Base-by-base conservation (phyloP, 2,797 vertebrate genomes). In the Muraenolepis orangiensis region DNA sequence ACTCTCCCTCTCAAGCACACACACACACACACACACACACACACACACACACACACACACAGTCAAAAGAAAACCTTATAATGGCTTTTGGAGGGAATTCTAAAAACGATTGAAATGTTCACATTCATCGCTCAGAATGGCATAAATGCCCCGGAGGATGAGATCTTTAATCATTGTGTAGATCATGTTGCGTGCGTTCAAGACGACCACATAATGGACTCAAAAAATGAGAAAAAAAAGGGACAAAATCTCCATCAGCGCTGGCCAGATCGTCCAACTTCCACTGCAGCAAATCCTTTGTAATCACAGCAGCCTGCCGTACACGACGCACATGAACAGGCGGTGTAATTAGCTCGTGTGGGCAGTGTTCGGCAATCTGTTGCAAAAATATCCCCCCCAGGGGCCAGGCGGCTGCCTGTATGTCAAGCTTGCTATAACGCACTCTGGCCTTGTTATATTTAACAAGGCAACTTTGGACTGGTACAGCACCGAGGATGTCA, bases 271-370 rank as follows among this genome's bases (percentile, higher is more conserved):
- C 74, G 75, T 36, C 23, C 76, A 78, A 86, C 88, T 80, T 86
- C 80, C 72, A 74, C 75, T 78, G 67, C 71, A 84, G 84, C 84
- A 82, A 70, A 74, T 78, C 80, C 83, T 87, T 83, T 77, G 82
- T 85, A 86, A 91, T 92, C 84, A 87, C 78, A 87, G 87, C 82
- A 85, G 81, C 79, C 73, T 79, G 81, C 87, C 83, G 81, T 88
- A 88, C 86, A 90, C 82, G 87, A 83, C 85, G 87, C 72, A 80
- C 88, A 90, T 91, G 90, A 86, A 89, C 83, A 80, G 85, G 78
- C 85, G 81, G 85, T 89, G 87, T 91, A 91, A 92, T 92, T 91
- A 89, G 87, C 85, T 86, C 12, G 61, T 89, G 87, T 90, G 90
- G 89, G 88, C 88, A 88, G 89, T 81, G 78, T 80, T 84, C 84